These are phyloP conservation scores for Drosophila neotestacea DNA, from an alignment of 2,888 invertebrate genomes.

Conservation along the genomic window DNA sequence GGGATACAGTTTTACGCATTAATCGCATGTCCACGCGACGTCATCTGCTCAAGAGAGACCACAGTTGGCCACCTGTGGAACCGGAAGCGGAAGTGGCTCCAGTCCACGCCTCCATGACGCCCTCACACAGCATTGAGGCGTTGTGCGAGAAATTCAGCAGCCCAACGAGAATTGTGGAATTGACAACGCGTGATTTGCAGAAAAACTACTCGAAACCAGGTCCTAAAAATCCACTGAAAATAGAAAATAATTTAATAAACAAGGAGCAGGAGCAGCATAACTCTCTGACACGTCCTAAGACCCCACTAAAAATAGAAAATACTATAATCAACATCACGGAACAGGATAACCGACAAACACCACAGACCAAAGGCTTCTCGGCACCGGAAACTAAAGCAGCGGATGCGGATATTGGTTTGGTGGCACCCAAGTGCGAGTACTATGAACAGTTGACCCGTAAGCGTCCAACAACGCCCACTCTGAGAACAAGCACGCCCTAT, in stretches of 20 bases:
- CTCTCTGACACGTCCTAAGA: background rate
- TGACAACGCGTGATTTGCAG: conserved; percentile 50
- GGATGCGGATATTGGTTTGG: conserved; percentile 81
- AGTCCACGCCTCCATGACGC: conserved; percentile 6
- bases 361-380: conserved; percentile 71
- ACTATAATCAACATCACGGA: background rate
- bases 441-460: conserved; percentile 77
- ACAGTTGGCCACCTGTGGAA: conserved; percentile 84
- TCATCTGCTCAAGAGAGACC: conserved; percentile 80
- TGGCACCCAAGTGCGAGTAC: conserved; percentile 81
- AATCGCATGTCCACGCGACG: conserved; percentile 83
- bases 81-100: conserved; percentile 3
- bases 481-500: conserved; percentile 5
- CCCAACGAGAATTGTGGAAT: conserved; percentile 74
- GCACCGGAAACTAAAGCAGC: conserved; percentile 83
- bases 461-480: conserved; percentile 35
- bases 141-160: conserved; percentile 83
- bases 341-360: conserved; percentile 33
- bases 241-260: background rate
- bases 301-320: background rate
- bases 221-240: background rate
- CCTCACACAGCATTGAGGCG: conserved; percentile 76
- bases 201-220: conserved; percentile 30
- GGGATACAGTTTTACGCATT: conserved; percentile 84
- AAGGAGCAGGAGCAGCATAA: background rate